Base-by-base conservation (phyloP, 1,140 invertebrate species). In the Formica exsecta region DNA sequence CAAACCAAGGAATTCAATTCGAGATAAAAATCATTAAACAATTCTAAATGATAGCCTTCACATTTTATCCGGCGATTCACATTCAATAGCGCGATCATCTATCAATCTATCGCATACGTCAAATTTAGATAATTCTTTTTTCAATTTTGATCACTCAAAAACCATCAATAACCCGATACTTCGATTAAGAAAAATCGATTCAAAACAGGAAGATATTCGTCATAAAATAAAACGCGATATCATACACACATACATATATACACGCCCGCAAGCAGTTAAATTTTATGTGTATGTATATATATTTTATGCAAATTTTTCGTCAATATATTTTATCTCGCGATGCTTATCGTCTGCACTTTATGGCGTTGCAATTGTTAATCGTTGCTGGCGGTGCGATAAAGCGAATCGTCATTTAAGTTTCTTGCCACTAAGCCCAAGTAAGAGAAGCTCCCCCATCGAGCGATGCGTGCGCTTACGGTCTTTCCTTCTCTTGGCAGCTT, bases 321-420 rank as follows among this genome's bases (percentile, higher is more conserved):
- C 59, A 2, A 25, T 5, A 38, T 65, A 79, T 54, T 36, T 79
- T 25, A 70, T 11, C 25, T 16, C 13, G 65, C 64, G 64, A 66
- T 41, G 36, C 36, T 32, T 22, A 16, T 62, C 38, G 22, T 9
- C 3, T 22, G 36, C 22, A 11, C 57, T 44, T 62, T 25, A 16
- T 25, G 13, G 9, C 29, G 41, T 22, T 16, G n/a, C 19, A 32
- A 25, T 61, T 57, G 59, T 48, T 62, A 44, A 19, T 22, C 41
- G 19, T 48, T 77, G 32, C 41, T 32, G 75, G 16, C 25, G 41
- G 25, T 44, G 62, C 76, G 32, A 38, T 79, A 66, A 79, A 54
- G 44, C 48, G 44, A 79, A 66, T 66, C 32, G 65, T 80, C 65
- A 59, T 71, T 80, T 61, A 81, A 81, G 51, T 71, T 81, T 81